Percentiles rank a stretch among this genome's conserved stretches.
Evolutionary conservation across 2,888 invertebrate species (phyloP).

Genomic region (Drosophila setosimentum): DNA sequence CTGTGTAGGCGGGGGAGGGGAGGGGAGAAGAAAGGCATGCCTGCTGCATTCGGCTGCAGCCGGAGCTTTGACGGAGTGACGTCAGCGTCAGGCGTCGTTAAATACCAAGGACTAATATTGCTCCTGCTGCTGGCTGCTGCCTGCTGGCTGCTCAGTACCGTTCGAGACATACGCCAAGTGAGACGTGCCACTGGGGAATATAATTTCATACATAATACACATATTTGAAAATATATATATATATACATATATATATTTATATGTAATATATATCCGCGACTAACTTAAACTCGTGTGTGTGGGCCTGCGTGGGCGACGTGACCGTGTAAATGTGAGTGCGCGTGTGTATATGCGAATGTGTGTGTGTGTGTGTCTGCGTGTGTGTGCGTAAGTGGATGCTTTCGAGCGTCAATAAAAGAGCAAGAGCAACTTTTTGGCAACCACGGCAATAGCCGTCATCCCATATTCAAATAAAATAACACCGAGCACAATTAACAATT

Average conservation of each 20-base stretch:
- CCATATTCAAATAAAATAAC: slow-evolving; percentile 17
- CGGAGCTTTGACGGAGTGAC: slow-evolving; percentile 66
- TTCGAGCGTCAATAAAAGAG: slow-evolving; percentile 66
- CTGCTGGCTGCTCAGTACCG: slow-evolving; percentile 64
- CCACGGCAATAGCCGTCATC: slow-evolving; percentile 30
- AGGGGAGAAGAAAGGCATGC: neutral
- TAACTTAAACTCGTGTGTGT: slow-evolving; percentile 30
- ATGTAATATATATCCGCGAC: neutral
- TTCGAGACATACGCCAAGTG: slow-evolving; percentile 69
- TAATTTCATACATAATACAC: neutral
- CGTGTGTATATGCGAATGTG: neutral
- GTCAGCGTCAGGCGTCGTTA: slow-evolving; percentile 57
- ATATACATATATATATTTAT: slow-evolving; percentile 3
- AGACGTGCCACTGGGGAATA: slow-evolving; percentile 49
- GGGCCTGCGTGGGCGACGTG: slow-evolving; percentile 31
- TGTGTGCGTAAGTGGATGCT: slow-evolving; percentile 44
- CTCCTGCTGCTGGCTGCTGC: slow-evolving; percentile 19
- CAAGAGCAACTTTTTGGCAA: slow-evolving; percentile 57
- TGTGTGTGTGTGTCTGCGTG: slow-evolving; percentile 12
- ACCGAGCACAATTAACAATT: slow-evolving; percentile 36
- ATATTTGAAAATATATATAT: neutral
- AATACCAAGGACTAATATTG: slow-evolving; percentile 77
- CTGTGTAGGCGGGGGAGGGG: neutral
- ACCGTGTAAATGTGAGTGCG: neutral
- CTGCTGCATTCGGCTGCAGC: slow-evolving; percentile 42